A percentile compares a stretch with the other conserved stretches of the same genome.
Evolutionary conservation across 30 jellyfish, hydroid and myxozoan species (phyloP).

Genomic region (Aurelia sp.): DNA sequence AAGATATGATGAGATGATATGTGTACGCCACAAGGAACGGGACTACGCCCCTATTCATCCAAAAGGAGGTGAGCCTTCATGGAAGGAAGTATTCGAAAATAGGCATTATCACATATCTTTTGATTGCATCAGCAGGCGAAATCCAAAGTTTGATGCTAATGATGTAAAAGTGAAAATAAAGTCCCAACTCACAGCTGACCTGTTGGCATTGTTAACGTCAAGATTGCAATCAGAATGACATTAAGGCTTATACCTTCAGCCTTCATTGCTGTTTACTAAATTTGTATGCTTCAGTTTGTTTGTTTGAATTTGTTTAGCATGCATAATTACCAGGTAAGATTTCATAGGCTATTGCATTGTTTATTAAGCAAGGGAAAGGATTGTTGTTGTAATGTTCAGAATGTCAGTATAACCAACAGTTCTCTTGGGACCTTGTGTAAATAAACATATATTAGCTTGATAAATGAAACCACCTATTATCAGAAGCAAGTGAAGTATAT

Average conservation of each 20-base stretch:
- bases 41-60: conserved; percentile 5
- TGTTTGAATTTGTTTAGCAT: neutral
- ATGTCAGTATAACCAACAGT: neutral
- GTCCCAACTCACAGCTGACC: conserved; percentile 13
- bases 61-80: too few species aligned
- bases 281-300: neutral
- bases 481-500: too few species aligned
- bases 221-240: conserved; percentile 5
- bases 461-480: too few species aligned
- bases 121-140: too few species aligned
- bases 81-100: too few species aligned
- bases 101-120: too few species aligned
- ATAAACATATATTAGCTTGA: neutral
- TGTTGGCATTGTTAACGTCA: conserved; percentile 4
- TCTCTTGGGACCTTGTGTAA: neutral
- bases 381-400: neutral
- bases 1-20: conserved; percentile 8
- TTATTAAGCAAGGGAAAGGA: neutral
- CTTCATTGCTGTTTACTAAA: neutral
- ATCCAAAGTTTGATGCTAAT: conserved; percentile 1
- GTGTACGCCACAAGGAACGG: conserved; percentile 20
- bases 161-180: conserved; percentile 2
- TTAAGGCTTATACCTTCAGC: conserved; percentile 2
- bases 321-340: conserved; percentile 1
- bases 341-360: neutral